Percentiles rank a stretch among this genome's conserved stretches.
Evolutionary conservation across 2,888 invertebrate species (phyloP).

Genomic region (Drosophila phalerata): DNA sequence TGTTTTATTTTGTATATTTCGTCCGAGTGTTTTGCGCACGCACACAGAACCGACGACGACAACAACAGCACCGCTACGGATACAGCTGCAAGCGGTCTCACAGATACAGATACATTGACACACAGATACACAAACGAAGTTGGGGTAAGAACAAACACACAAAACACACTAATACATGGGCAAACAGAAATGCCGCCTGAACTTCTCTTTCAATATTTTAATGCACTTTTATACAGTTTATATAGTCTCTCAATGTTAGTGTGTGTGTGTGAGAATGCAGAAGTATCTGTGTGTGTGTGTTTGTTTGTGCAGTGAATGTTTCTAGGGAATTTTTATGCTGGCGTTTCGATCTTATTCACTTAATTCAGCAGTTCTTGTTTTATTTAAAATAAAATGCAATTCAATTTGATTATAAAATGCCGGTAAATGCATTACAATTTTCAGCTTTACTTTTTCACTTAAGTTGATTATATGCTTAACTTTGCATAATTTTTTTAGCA

Average conservation of each 20-base stretch:
- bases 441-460: neutral
- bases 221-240: conserved; percentile 53
- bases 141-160: conserved; percentile 39
- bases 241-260: conserved; percentile 18
- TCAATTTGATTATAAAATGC: conserved; percentile 43
- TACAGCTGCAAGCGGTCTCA: conserved; percentile 35
- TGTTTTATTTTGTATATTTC: conserved; percentile 37
- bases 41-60: conserved; percentile 30
- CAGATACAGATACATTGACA: conserved; percentile 24
- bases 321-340: conserved; percentile 67
- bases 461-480: neutral
- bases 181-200: conserved; percentile 44
- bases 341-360: conserved; percentile 62
- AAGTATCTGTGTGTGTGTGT: conserved; percentile 19
- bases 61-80: conserved; percentile 30
- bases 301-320: conserved; percentile 29
- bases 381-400: conserved; percentile 1
- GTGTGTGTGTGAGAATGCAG: conserved; percentile 14
- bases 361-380: conserved; percentile 23
- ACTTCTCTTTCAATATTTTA: conserved; percentile 40
- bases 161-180: conserved; percentile 19
- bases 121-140: conserved; percentile 24
- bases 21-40: conserved; percentile 66
- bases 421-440: conserved; percentile 54
- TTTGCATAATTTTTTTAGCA: conserved; percentile 21